Conservation (phyloP, 2,888 invertebrate genomes). For the Polyploca ridens region DNA sequence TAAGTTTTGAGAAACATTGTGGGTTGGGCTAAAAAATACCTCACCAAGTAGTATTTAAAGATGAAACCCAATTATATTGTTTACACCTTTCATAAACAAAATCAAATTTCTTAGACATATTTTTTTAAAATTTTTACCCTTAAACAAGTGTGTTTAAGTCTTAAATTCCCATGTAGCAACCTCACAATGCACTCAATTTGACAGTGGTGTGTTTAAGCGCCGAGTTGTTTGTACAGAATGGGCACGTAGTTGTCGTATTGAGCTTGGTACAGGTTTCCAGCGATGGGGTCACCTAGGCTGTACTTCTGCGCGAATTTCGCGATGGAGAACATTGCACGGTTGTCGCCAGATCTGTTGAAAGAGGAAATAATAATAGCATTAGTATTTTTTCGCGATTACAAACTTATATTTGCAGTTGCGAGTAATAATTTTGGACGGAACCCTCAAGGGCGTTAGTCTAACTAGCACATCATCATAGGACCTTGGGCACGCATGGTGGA, state of each 20-base stretch:
- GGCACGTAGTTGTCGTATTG: conserved; percentile 93
- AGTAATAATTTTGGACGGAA: too few species aligned
- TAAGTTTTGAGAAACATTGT: background rate
- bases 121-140: background rate
- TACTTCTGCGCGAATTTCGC: conserved; percentile 89
- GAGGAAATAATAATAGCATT: too few species aligned
- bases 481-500: too few species aligned
- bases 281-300: conserved; percentile 89
- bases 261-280: conserved; percentile 93
- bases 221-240: conserved; percentile 74
- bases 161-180: background rate
- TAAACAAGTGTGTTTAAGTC: background rate
- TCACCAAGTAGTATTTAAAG: background rate
- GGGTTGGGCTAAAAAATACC: background rate
- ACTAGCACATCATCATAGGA: too few species aligned
- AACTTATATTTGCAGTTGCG: too few species aligned
- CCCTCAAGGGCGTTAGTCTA: too few species aligned
- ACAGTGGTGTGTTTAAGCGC: conserved; percentile 41
- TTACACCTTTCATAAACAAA: too few species aligned
- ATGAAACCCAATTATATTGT: too few species aligned
- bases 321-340: conserved; percentile 70
- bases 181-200: background rate
- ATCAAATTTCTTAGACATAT: background rate
- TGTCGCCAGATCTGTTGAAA: conserved; percentile 64
- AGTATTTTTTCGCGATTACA: too few species aligned